These are phyloP conservation scores for Apamea sordens DNA, from an alignment of 2,888 invertebrate genomes.

Conservation along the genomic window DNA sequence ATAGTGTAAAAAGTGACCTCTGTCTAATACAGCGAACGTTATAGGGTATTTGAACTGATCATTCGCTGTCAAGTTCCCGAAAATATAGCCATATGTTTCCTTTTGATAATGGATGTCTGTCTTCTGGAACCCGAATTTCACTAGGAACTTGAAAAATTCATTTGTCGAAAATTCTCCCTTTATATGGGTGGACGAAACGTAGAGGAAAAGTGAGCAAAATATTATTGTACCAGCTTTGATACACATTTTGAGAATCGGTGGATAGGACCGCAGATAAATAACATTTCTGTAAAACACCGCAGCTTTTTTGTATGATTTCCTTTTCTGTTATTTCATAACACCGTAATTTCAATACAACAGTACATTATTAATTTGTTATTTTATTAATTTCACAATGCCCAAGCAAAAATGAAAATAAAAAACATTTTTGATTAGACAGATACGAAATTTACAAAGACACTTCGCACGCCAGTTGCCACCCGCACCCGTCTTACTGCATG, in stretches of 20 bases:
- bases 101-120: conserved; percentile 96
- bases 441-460: conserved; percentile 29
- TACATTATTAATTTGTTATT: conserved; percentile 12
- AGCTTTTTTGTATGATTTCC: conserved; percentile 13
- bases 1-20: conserved; percentile 96
- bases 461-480: conserved; percentile 44
- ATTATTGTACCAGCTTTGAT: conserved; percentile 76
- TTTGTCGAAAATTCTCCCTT: conserved; percentile 86
- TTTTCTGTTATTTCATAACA: conserved; percentile 35
- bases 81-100: conserved; percentile 98
- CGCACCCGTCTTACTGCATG: conserved; percentile 16
- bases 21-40: conserved; percentile 97
- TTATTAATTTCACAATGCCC: conserved; percentile 29
- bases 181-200: conserved; percentile 81
- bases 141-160: conserved; percentile 97
- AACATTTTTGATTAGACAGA: conserved; percentile 55
- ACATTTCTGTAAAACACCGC: conserved; percentile 59
- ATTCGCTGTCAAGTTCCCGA: conserved; percentile 97
- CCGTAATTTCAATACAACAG: conserved; percentile 11
- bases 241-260: conserved; percentile 78
- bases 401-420: conserved; percentile 41
- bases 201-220: conserved; percentile 74
- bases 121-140: conserved; percentile 99
- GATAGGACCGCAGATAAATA: conserved; percentile 47
- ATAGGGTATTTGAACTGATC: conserved; percentile 92